Conservation (phyloP, 2,797 vertebrate genomes). For the Staurois parvus region DNA sequence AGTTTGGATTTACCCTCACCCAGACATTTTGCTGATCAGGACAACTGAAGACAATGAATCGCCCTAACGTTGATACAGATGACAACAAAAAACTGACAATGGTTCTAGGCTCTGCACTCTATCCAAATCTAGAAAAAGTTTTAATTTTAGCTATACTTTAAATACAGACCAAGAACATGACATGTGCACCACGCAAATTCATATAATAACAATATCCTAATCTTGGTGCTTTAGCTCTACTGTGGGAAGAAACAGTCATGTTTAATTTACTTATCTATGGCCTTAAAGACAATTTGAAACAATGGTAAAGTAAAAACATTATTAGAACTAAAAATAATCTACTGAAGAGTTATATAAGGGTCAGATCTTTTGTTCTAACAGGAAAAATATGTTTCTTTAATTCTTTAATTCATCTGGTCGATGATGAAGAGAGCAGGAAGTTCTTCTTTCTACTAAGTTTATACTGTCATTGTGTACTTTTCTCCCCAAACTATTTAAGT, state of each 20-base stretch:
- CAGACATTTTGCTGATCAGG: too few relatives aligned
- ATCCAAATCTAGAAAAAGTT: too few relatives aligned
- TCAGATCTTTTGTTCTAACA: slow-evolving; percentile 44
- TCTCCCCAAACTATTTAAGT: too few relatives aligned
- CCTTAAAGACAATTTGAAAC: neutral
- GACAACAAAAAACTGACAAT: too few relatives aligned
- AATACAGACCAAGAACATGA: too few relatives aligned
- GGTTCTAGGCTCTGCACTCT: too few relatives aligned
- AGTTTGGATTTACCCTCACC: too few relatives aligned
- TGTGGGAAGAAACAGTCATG: neutral
- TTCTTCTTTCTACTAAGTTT: neutral
- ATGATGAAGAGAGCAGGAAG: neutral
- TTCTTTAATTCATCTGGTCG: neutral
- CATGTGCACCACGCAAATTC: too few relatives aligned
- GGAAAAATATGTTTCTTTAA: slow-evolving; percentile 35
- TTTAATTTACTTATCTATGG: neutral
- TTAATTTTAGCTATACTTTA: too few relatives aligned
- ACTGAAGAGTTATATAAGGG: slow-evolving; percentile 11
- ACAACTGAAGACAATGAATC: too few relatives aligned
- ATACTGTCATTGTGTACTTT: neutral
- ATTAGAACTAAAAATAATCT: slow-evolving; percentile 6
- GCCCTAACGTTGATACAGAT: too few relatives aligned
- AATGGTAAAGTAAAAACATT: slow-evolving; percentile 12
- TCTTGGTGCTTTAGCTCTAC: neutral
- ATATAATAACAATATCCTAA: neutral